Evolutionary conservation across 2,888 invertebrate species (phyloP), one percentile per base, ranked within the genome.

Genomic region (Beris morrisii): DNA sequence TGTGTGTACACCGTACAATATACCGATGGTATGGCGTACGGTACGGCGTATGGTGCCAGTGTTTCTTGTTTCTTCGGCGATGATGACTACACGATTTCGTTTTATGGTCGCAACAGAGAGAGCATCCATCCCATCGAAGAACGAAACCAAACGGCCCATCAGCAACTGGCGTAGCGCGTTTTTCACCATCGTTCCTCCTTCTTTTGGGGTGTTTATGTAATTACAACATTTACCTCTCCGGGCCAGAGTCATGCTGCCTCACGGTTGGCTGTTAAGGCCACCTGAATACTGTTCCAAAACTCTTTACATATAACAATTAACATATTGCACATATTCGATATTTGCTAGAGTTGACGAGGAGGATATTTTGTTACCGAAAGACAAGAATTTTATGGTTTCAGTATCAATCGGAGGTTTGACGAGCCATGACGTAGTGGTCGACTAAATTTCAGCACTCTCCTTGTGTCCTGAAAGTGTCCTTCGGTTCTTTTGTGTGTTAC

Each of bases 381-480:
- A 43, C 63, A 66, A 66, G 66, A 68, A 63, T 70, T 78, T 71
- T 78, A 78, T 79, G 76, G 77, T 66, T 69, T 81, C 81, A 81
- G 81, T 81, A 79, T 77, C 81, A 79, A 79, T 74, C 77, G 77
- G 76, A 73, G 74, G 75, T 76, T 79, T 77, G 74, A 73, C 73
- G 76, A 73, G 76, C 73, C 72, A 77, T 77, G 77, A 79, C 78
- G 77, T 74, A 54, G 52, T 61, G 61, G 61, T 45, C 44, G 50
- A 46, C 56, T 64, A n/a, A n/a, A n/a, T 9, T 44, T n/a, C 31
- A n/a, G 13, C 48, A n/a, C n/a, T n/a, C n/a, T n/a, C n/a, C n/a
- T 50, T 58, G 66, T 44, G 44, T 58, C 44, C 15, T 44, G 30
- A 22, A 52, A 48, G 46, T 59, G n/a, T 53, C 28, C 59, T 53